phyloP scores from a whole-genome alignment of 2,113 vertebrate species.

The Oryzias melastigma region DNA sequence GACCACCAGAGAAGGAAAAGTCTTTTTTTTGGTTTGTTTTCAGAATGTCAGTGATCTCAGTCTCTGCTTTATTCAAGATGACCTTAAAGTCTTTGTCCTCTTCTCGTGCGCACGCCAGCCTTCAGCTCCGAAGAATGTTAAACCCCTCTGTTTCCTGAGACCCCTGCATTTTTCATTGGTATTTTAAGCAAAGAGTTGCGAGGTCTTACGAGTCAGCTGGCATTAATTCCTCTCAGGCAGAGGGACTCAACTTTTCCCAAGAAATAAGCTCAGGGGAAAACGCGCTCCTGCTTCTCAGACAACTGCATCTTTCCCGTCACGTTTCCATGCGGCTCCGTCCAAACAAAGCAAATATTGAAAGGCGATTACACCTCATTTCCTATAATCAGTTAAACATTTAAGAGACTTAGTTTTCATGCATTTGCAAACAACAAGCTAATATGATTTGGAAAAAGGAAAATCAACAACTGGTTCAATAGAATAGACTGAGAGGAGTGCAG shows the following conservation, averaged over 20 bases:
- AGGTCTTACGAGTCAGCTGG: constrained; percentile 77
- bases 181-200: constrained; percentile 72
- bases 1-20: constrained; percentile 24
- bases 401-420: constrained; percentile 1
- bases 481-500: constrained; percentile 18
- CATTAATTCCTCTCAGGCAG: constrained; percentile 70
- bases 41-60: constrained; percentile 34
- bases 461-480: constrained; percentile 35
- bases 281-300: constrained; percentile 50
- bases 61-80: constrained; percentile 23
- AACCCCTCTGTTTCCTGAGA: constrained; percentile 60
- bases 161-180: constrained; percentile 68
- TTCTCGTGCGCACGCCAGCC: constrained; percentile 34
- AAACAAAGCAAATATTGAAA: constrained; percentile 22
- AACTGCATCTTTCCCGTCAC: constrained; percentile 28
- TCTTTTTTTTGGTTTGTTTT: constrained; percentile 31
- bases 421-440: constrained; percentile 7
- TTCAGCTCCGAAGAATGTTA: constrained; percentile 69
- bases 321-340: constrained; percentile 23
- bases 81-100: constrained; percentile 58
- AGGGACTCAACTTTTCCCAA: constrained; percentile 59
- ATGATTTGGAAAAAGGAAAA: constrained; percentile 7
- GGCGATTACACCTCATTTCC: constrained; percentile 10
- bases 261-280: constrained; percentile 67
- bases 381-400: background rate